Evolutionary conservation across 2,113 vertebrate species (phyloP).

Genomic region (Myodes glareolus): DNA sequence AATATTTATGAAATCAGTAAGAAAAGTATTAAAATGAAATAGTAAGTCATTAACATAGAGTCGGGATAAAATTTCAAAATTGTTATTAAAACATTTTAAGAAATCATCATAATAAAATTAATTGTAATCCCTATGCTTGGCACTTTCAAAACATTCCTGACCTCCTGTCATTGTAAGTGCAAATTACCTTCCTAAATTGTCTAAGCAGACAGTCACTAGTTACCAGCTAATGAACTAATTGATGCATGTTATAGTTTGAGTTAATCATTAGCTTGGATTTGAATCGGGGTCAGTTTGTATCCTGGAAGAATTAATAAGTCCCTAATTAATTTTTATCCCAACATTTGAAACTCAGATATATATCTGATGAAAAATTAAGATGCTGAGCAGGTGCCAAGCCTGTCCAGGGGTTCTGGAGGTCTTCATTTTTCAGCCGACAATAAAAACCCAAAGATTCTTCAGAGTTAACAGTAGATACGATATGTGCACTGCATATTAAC

Average conservation of each 20-base stretch:
- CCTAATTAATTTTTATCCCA: slow-evolving; percentile 43
- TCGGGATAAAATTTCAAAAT: slow-evolving; percentile 6
- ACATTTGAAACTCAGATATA: slow-evolving; percentile 14
- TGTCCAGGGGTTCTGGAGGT: background rate
- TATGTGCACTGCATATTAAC: background rate
- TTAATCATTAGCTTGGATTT: slow-evolving; percentile 46
- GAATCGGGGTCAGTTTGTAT: slow-evolving; percentile 31
- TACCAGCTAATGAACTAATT: background rate
- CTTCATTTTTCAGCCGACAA: background rate
- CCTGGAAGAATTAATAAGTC: slow-evolving; percentile 9
- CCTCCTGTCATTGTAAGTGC: background rate
- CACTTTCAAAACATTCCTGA: background rate
- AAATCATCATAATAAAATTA: background rate
- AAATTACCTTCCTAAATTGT: background rate
- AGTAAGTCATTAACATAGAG: background rate
- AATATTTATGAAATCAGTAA: background rate
- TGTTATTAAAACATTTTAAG: slow-evolving; percentile 36
- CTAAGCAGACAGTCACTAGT: slow-evolving; percentile 8
- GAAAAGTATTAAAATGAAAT: slow-evolving; percentile 19
- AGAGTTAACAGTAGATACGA: background rate
- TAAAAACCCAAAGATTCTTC: background rate
- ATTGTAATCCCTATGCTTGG: background rate
- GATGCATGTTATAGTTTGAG: slow-evolving; percentile 21
- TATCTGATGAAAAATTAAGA: slow-evolving; percentile 24
- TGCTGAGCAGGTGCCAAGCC: background rate